phyloP scores from a whole-genome alignment of 2,888 invertebrate species.

The Teleogryllus oceanicus region DNA sequence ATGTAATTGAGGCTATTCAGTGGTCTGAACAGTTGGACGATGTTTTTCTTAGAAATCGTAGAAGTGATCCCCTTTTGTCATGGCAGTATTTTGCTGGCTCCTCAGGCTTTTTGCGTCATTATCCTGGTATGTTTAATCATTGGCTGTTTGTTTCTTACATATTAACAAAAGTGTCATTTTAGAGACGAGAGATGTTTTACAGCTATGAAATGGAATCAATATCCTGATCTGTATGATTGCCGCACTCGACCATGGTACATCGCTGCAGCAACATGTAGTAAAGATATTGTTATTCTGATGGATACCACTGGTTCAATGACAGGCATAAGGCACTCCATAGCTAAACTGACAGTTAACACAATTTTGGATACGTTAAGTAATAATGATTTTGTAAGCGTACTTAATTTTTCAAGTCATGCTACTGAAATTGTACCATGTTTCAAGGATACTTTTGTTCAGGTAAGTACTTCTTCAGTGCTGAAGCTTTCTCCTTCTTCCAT shows the following conservation, averaged over 20 bases:
- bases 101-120: constrained; percentile 87
- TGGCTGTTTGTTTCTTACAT: too few relatives aligned
- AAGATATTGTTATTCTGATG: constrained; percentile 91
- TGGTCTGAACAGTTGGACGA: constrained; percentile 88
- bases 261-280: constrained; percentile 95
- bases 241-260: constrained; percentile 93
- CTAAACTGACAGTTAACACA: constrained; percentile 79
- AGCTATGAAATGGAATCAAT: constrained; percentile 67
- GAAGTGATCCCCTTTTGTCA: constrained; percentile 81
- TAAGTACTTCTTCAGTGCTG: constrained; percentile 43
- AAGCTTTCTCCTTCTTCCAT: not conserved
- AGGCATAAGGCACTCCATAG: constrained; percentile 69
- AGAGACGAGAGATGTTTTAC: too few relatives aligned
- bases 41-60: constrained; percentile 79
- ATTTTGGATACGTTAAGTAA: constrained; percentile 94
- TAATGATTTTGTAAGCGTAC: constrained; percentile 95
- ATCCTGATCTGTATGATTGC: constrained; percentile 83
- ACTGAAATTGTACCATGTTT: constrained; percentile 81
- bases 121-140: constrained; percentile 61
- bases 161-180: too few relatives aligned
- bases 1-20: constrained; percentile 70
- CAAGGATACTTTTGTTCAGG: constrained; percentile 71
- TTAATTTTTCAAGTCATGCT: constrained; percentile 67
- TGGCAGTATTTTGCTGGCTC: constrained; percentile 99
- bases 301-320: constrained; percentile 97